phyloP scores from a whole-genome alignment of 2,888 invertebrate genomes.

The Phaonia tiefii region DNA sequence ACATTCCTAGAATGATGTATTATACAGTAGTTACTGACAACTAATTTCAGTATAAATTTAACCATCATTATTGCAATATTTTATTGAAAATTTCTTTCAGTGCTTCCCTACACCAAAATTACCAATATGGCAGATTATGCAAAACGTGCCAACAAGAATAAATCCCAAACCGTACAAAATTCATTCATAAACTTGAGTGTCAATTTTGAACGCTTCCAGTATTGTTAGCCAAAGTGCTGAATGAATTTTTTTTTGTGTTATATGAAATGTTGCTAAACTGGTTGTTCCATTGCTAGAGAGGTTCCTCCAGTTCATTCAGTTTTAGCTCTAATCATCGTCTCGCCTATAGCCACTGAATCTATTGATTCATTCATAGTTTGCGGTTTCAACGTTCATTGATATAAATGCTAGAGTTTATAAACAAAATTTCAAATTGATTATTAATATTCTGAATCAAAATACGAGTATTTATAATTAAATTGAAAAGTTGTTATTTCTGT shows the following conservation, averaged over 20 bases:
- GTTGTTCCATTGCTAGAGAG: slow-evolving; percentile 34
- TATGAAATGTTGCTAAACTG: slow-evolving; percentile 51
- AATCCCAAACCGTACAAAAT: background rate
- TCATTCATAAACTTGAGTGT: slow-evolving; percentile 55
- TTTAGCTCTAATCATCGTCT: background rate
- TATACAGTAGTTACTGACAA: no score
- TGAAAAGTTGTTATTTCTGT: slow-evolving; percentile 54
- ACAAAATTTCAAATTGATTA: slow-evolving; percentile 35
- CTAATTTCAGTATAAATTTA: no score
- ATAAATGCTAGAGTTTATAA: slow-evolving; percentile 52
- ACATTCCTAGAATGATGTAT: no score
- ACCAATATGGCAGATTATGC: background rate
- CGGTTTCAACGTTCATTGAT: slow-evolving; percentile 49
- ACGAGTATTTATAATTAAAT: slow-evolving; percentile 11
- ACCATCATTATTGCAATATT: no score
- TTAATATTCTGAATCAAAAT: slow-evolving; percentile 30
- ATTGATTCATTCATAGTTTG: slow-evolving; percentile 30
- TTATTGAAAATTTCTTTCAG: no score
- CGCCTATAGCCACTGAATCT: no score
- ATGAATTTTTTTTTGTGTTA: slow-evolving; percentile 56
- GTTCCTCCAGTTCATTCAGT: background rate
- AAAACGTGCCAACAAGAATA: background rate
- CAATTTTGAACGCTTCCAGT: slow-evolving; percentile 24
- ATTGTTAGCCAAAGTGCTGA: slow-evolving; percentile 40
- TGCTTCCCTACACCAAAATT: background rate